phyloP scores from a whole-genome alignment of 2,113 vertebrate species.

The Albula goreensis region DNA sequence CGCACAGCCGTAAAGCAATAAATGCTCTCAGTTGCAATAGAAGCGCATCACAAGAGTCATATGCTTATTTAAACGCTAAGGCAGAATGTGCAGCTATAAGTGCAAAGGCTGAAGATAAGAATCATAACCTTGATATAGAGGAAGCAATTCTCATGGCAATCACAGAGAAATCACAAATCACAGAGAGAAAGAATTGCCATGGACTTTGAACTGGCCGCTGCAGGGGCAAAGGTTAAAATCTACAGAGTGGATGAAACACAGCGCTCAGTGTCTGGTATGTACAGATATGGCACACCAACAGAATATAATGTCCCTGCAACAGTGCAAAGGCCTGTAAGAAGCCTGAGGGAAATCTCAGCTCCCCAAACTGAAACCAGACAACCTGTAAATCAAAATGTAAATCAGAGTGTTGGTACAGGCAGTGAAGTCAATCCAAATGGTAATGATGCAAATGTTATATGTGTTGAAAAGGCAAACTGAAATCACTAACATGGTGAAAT shows the following conservation, averaged over 20 bases:
- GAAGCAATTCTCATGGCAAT: constrained; percentile 13
- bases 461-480: too few relatives aligned
- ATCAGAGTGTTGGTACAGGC: background rate
- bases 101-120: constrained; percentile 2
- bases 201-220: constrained; percentile 7
- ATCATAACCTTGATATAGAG: constrained; percentile 19
- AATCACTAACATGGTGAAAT: too few relatives aligned
- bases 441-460: background rate
- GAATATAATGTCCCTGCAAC: constrained; percentile 20
- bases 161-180: background rate
- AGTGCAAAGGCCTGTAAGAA: background rate
- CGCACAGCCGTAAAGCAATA: constrained; percentile 11
- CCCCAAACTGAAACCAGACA: constrained; percentile 6
- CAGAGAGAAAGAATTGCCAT: background rate
- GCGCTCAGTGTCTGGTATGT: background rate
- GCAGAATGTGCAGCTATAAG: constrained; percentile 4
- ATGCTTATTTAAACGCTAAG: constrained; percentile 9
- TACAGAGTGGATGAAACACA: constrained; percentile 13
- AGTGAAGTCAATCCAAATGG: background rate
- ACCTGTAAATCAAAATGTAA: background rate
- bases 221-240: constrained; percentile 19
- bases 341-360: constrained; percentile 9
- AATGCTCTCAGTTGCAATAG: constrained; percentile 1
- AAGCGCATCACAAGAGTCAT: background rate
- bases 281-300: background rate